These are phyloP conservation scores for Hirtodrosophila trivittata DNA, from an alignment of 2,888 invertebrate genomes.

Conservation along the genomic window DNA sequence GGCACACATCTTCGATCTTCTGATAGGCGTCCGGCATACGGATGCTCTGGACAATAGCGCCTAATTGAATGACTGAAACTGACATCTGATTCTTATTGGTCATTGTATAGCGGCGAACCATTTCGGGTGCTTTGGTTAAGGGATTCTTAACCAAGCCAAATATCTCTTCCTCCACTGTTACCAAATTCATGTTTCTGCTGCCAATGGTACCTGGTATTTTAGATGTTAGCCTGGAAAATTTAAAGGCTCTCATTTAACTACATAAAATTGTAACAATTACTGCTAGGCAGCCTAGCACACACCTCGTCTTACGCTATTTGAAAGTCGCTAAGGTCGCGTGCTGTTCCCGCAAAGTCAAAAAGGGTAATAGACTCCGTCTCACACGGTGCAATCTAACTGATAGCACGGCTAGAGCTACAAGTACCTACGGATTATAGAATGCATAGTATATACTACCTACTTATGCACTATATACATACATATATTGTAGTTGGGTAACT, in stretches of 20 bases:
- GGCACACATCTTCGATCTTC: slow-evolving; percentile 89
- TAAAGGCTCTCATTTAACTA: slow-evolving; percentile 16
- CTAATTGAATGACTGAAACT: slow-evolving; percentile 83
- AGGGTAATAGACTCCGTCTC: slow-evolving; percentile 29
- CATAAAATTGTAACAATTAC: slow-evolving; percentile 25
- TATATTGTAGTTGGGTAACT: slow-evolving; percentile 22
- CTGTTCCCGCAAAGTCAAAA: slow-evolving; percentile 56
- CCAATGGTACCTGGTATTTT: not conserved
- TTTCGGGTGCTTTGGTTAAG: slow-evolving; percentile 65
- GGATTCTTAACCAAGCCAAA: slow-evolving; percentile 80
- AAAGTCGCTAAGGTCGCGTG: slow-evolving; percentile 60
- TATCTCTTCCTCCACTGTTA: slow-evolving; percentile 76
- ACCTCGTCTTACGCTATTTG: slow-evolving; percentile 27
- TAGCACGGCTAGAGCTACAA: slow-evolving; percentile 19
- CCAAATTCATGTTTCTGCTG: slow-evolving; percentile 45
- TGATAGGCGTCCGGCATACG: slow-evolving; percentile 90
- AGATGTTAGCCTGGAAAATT: slow-evolving; percentile 11
- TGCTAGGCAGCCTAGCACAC: slow-evolving; percentile 39
- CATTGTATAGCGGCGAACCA: slow-evolving; percentile 80
- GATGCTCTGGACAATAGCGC: slow-evolving; percentile 91
- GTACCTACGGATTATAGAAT: no score
- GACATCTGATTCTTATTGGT: slow-evolving; percentile 73
- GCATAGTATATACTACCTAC: no score
- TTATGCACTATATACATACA: slow-evolving; percentile 3
- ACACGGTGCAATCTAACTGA: slow-evolving; percentile 24